Evolutionary conservation across 2,113 vertebrate genomes (phyloP), one percentile per base, ranked within the genome.

Genomic region (Platanista minor): DNA sequence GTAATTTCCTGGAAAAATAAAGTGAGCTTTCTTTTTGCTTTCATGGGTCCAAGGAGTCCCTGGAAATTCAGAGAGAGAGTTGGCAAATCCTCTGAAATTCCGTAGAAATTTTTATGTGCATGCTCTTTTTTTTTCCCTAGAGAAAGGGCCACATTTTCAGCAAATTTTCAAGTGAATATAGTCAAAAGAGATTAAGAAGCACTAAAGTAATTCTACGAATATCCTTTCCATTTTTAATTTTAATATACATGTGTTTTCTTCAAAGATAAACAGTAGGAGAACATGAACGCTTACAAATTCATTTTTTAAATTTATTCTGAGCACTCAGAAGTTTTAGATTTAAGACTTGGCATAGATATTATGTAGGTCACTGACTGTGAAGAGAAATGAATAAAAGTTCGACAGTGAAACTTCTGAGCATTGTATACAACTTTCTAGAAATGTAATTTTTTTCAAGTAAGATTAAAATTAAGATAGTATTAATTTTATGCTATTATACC

Each of bases 151-250:
- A 92, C 83, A 29, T 87, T 91, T 92, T 89, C 49, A 90, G 80
- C 89, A 97, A 90, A 87, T 83, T 87, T 94, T 86, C 52, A 92
- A 96, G 36, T 69, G 72, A 96, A 75, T 61, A 87, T 91, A 83
- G 95, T 95, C 4, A 86, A 92, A 97, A 96, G 69, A 83, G 4
- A 94, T 74, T 77, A 71, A 92, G 43, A 81, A 52, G 23, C 6
- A 59, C 67, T 57, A 41, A 86, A 82, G 21, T 39, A 95, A 67
- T 27, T 81, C 39, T 90, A 4, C n/a, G 17, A 83, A 5, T 92
- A 77, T 61, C 29, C 31, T 75, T 96, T 39, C 33, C 39, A 49
- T 67, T 93, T 92, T 72, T 57, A 94, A 92, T 95, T 91, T 95
- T 90, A 52, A 75, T 94, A 75, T 84, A 66, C 78, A 92, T 82